These are phyloP conservation scores for Diabrotica undecimpunctata DNA, from an alignment of 1,140 invertebrate species.

Conservation along the genomic window DNA sequence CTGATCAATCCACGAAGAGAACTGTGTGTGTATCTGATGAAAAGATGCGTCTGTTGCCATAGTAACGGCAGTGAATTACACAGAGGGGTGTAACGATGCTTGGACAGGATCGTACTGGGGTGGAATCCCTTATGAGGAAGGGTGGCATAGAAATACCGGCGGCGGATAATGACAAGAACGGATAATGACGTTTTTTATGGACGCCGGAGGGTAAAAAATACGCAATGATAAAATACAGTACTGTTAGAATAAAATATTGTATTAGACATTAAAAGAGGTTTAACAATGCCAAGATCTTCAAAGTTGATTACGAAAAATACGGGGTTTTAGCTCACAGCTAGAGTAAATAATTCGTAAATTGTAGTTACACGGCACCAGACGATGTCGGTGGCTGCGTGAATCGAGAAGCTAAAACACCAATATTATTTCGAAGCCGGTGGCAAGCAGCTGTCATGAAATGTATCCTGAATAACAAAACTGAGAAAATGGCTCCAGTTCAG, in stretches of 20 bases:
- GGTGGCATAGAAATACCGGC: not conserved
- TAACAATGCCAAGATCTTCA: no score
- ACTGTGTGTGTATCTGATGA: conserved; percentile 21
- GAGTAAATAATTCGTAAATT: no score
- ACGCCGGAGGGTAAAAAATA: not conserved
- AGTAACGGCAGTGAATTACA: conserved; percentile 25
- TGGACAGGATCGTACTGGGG: not conserved
- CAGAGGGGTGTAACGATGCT: conserved; percentile 23
- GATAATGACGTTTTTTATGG: conserved; percentile 9
- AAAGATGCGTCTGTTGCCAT: conserved; percentile 35
- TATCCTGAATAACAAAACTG: no score
- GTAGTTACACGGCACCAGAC: no score
- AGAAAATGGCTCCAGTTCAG: no score
- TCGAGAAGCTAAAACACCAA: no score
- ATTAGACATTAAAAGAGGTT: no score
- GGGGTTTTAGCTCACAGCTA: no score
- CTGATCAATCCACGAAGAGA: not conserved
- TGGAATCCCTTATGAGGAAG: not conserved
- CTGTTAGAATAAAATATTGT: not conserved
- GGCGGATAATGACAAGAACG: conserved; percentile 9
- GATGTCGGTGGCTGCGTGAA: no score
- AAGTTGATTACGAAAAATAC: no score
- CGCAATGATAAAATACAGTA: not conserved
- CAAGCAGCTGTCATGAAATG: no score
- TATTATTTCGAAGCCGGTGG: no score